phyloP scores from a whole-genome alignment of 1,140 invertebrate genomes.

The Pseudoatta argentina region DNA sequence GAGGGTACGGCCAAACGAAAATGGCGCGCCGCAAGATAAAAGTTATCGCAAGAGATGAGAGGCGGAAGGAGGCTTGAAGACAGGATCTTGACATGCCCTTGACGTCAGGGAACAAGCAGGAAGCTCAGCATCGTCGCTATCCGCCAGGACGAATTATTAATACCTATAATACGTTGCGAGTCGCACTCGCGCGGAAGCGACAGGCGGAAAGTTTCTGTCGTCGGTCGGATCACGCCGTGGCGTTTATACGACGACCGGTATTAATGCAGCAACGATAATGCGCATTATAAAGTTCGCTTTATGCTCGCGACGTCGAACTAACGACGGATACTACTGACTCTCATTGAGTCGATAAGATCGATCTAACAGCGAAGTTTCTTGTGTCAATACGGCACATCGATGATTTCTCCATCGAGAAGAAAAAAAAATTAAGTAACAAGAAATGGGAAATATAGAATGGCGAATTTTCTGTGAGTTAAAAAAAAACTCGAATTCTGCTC shows the following conservation, averaged over 20 bases:
- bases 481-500: constrained; percentile 6
- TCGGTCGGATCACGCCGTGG: neutral
- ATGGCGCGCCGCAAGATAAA: constrained; percentile 38
- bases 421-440: neutral
- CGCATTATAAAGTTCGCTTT: constrained; percentile 39
- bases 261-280: constrained; percentile 46
- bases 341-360: constrained; percentile 16
- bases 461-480: constrained; percentile 14
- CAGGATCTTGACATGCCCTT: neutral
- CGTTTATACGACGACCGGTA: constrained; percentile 31
- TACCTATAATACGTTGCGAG: constrained; percentile 7
- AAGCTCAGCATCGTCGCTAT: neutral
- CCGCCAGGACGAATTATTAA: constrained; percentile 53
- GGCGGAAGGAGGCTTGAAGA: neutral
- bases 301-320: neutral
- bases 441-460: neutral
- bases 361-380: constrained; percentile 46
- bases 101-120: neutral
- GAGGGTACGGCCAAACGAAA: constrained; percentile 42
- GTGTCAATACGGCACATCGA: constrained; percentile 6
- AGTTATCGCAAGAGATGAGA: neutral
- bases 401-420: constrained; percentile 26
- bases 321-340: neutral
- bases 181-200: constrained; percentile 38
- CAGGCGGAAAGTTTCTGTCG: constrained; percentile 60